Base-by-base conservation (phyloP, 2,888 invertebrate species). In the Drosophila kanekoi region DNA sequence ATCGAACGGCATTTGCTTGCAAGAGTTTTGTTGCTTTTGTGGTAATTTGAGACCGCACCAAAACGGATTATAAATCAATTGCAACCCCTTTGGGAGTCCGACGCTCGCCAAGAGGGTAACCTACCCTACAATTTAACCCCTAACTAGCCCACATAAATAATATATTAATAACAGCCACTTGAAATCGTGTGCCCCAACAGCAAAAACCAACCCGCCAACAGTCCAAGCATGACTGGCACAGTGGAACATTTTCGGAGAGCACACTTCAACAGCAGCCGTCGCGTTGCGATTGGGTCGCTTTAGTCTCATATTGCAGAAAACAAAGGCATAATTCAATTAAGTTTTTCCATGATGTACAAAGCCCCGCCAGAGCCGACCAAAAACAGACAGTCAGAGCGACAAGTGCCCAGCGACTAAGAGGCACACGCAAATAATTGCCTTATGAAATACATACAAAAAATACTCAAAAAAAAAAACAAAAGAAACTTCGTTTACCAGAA, bases 101-200 rank as follows among this genome's bases (percentile, higher is more conserved):
- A 33, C 14, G 48, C 10, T 16, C 9, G 16, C 14, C 20, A 33
- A 11, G 14, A 14, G 57, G 51, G 32, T 33, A 59, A 73, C 28
- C 58, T 67, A 73, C 67, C 74, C 73, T 59, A 60, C 61, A 67
- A 57, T 67, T 67, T 62, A 75, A 77, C 78, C 78, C 62, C 74
- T 67, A 73, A 77, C 52, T 67, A 56, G 38, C 54, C 57, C 60
- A 66, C 35, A 76, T 71, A 71, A 63, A 72, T 62, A 51, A 51
- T 58, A 56, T 56, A 62, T 77, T 52, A 77, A 54, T 56, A 66
- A 54, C 51, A 72, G 73, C 35, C 61, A 58, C 77, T 72, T 72
- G 51, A 58, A 72, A 64, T 64, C 28, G 28, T 57, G 62, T 41
- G 52, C 52, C 57, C 76, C 45, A 51, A 11, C 16, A 47, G 16